Evolutionary conservation across 1,140 invertebrate species (phyloP), one percentile per base, ranked within the genome.

Genomic region (Drosophila navojoa): DNA sequence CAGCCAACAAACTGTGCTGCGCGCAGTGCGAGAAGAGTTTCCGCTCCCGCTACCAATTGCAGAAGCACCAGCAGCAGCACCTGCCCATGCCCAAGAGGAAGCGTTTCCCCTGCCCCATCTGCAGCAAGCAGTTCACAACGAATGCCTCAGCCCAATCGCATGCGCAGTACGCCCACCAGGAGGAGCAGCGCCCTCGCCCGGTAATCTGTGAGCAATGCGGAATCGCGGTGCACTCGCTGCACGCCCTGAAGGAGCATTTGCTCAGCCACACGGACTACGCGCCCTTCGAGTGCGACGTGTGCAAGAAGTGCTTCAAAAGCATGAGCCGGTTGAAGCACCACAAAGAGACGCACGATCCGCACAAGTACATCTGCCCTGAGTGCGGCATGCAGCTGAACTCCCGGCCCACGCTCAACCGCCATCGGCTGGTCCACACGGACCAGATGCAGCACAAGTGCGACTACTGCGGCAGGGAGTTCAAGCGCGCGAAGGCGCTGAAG

Each of bases 151-250:
- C 91, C 15, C 55, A 85, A 63, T 78, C 91, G 9, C 93, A 93
- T 61, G 74, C 92, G 13, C 92, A 92, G 71, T 90, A 92, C 22
- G 90, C 93, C 59, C 93, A 93, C 50, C 86, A 91, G 25, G 85
- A 93, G 22, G 91, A 93, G 45, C 81, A 93, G 42, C 79, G 93
- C 4, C 93, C 93, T 3, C 67, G 84, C 15, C 84, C 84, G 0
- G 93, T 92, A 60, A 91, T 93, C 19, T 93, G 93, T 70, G 92
- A 92, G 50, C 86, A 93, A 44, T 93, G 93, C 64, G 92, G 92
- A 1, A 53, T 90, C 2, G 81, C 91, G 7, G 93, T 93, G 25
- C 92, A 92, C 25, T 93, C 93, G 3, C 92, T 93, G 63, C 86
- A 90, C 15, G 91, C 92, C 2, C 81, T 93, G 5, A 92, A 93